Base-by-base conservation (phyloP, 2,888 invertebrate genomes). In the Eumerus sabulonum region DNA sequence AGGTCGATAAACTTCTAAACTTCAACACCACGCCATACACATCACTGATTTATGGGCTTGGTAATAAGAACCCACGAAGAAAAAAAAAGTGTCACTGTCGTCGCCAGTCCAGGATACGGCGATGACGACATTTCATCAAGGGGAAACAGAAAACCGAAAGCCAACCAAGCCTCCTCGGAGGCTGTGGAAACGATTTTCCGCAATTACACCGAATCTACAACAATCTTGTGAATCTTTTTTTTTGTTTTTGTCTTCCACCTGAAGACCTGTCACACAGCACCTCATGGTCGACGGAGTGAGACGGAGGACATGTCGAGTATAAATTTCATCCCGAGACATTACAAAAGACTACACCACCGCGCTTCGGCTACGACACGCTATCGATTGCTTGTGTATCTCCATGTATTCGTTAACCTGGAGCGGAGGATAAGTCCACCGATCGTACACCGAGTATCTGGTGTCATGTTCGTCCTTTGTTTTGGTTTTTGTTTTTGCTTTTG, bases 311-410 rank as follows among this genome's bases (percentile, higher is more conserved):
- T 27, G 27, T 27, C 56, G 77, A 48, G 77, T 79, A 79, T 73
- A 79, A 79, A 79, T 79, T 79, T 79, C 77, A 79, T 51, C 48
- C 45, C 17, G 63, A 63, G 77, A 79, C 68, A 79, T 79, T 79
- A 79, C 77, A 79, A 79, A 79, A 73, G 77, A 67, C 73, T 79
- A 79, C 73, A 79, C 77, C 73, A 79, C 73, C 68, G 27, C 27
- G 7, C 7, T n/a, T n/a, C n/a, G n/a, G n/a, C n/a, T n/a, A n/a
- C 27, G 27, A 27, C 7, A 27, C 27, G 27, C 27, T 2, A 27
- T 27, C 27, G 27, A 7, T 27, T 27, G 27, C 27, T 27, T 27
- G 27, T 27, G 27, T 27, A 2, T 27, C 27, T n/a, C n/a, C n/a
- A n/a, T n/a, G 27, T 27, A 27, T 27, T 27, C 27, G 27, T 27